phyloP scores from a whole-genome alignment of 2,888 invertebrate species.

The Diadegma fenestrale region DNA sequence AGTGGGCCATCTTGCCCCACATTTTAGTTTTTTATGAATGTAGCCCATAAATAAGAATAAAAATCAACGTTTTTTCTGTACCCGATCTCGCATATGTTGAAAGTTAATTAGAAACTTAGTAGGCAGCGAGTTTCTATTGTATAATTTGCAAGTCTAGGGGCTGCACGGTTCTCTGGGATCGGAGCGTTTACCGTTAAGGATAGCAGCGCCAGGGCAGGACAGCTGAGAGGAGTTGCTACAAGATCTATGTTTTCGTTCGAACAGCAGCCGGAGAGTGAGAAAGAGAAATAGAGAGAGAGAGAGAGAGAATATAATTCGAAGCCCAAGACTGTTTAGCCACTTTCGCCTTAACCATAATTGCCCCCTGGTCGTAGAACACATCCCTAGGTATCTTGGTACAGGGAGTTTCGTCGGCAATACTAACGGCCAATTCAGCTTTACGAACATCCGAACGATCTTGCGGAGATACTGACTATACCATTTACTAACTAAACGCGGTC shows the following conservation, averaged over 20 bases:
- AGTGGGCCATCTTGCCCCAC: no score
- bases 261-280: not conserved
- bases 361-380: constrained; percentile 35
- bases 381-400: constrained; percentile 24
- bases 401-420: constrained; percentile 60
- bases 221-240: constrained; percentile 7
- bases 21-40: not conserved
- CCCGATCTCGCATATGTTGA: not conserved
- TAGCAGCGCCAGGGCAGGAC: not conserved
- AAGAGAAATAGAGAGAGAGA: constrained; percentile 1
- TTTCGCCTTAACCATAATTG: constrained; percentile 42
- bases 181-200: constrained; percentile 5
- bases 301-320: constrained; percentile 14
- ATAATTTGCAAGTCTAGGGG: constrained; percentile 12
- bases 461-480: constrained; percentile 23
- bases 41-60: not conserved
- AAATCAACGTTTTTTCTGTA: not conserved
- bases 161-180: not conserved
- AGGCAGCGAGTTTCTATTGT: not conserved
- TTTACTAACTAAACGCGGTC: constrained; percentile 9
- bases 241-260: constrained; percentile 21
- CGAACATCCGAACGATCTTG: constrained; percentile 46
- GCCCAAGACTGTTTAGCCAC: constrained; percentile 33
- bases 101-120: constrained; percentile 19
- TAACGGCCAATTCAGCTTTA: constrained; percentile 63